Base-by-base conservation (phyloP, 2,797 vertebrate genomes). In the Ambastaia sidthimunki region DNA sequence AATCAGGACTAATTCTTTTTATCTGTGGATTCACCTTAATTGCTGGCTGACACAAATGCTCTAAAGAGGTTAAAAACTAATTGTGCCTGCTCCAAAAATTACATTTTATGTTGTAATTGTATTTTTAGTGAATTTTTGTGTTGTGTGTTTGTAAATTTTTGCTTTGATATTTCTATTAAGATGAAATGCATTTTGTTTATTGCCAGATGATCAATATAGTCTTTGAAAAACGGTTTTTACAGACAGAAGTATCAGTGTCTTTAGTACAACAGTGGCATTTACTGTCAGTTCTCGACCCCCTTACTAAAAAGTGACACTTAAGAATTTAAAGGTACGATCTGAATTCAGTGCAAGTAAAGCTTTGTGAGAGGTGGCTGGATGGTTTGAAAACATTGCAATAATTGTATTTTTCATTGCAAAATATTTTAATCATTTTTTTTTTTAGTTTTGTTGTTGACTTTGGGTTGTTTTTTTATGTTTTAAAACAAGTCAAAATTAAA, bases 1-100 rank as follows among this genome's bases (percentile, higher is more conserved):
- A 91, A 92, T 93, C 94, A 93, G 93, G 94, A 96, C 91, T 93
- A 89, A 89, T 90, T 88, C 67, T 74, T 83, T 84, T 89, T 78
- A 89, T 92, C 87, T 93, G 92, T 93, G 92, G 94, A 95, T 59
- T 94, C 92, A 95, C 93, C 93, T 94, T 94, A 94, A 93, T 95
- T 96, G 95, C 95, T 97, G 95, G 94, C 90, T 90, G 86, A 90
- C 85, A 89, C 80, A 47, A 85, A 87, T 90, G 89, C 87, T 88
- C 82, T 85, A 75, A 82, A 88, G 86, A 91, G 88, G 90, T 90
- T 89, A 87, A 78, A 83, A 88, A 88, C 82, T 88, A 88, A 91
- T 85, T 89, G 91, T 94, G 93, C 92, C 93, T 94, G 91, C 87
- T 92, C 80, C 87, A 85, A 79, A 89, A 67, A 84, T 81, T 74